These are phyloP conservation scores for Naja naja DNA, from an alignment of 2,113 vertebrate species.

Conservation along the genomic window DNA sequence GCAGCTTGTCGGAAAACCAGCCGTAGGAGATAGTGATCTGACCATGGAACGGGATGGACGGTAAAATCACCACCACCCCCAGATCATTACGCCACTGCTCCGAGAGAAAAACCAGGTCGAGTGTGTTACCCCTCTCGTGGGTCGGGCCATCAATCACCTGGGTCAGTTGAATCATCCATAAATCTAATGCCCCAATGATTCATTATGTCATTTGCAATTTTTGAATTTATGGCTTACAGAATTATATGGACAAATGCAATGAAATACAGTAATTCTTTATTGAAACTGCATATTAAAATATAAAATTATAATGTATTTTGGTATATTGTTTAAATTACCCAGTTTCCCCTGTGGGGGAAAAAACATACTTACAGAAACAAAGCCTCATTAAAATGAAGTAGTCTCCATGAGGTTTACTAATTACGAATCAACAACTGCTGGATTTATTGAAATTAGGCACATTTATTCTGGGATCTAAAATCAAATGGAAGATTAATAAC, in stretches of 20 bases:
- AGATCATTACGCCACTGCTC: too few relatives aligned
- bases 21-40: too few relatives aligned
- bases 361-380: background rate
- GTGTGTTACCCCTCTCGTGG: too few relatives aligned
- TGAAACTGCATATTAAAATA: background rate
- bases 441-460: background rate
- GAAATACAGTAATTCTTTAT: background rate
- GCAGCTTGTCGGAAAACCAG: too few relatives aligned
- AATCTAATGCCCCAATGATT: background rate
- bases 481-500: background rate
- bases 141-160: too few relatives aligned
- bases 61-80: too few relatives aligned
- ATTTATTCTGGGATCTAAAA: background rate
- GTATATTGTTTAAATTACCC: background rate
- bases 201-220: background rate
- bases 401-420: background rate
- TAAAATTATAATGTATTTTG: background rate
- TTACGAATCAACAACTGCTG: background rate
- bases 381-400: background rate
- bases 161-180: too few relatives aligned
- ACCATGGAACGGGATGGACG: too few relatives aligned
- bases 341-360: background rate
- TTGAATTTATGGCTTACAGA: background rate
- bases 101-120: too few relatives aligned
- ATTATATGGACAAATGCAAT: background rate